A percentile compares a stretch with the other conserved stretches of the same genome.
Conservation (phyloP, 2,888 invertebrate genomes). For the Euphydryas editha region DNA sequence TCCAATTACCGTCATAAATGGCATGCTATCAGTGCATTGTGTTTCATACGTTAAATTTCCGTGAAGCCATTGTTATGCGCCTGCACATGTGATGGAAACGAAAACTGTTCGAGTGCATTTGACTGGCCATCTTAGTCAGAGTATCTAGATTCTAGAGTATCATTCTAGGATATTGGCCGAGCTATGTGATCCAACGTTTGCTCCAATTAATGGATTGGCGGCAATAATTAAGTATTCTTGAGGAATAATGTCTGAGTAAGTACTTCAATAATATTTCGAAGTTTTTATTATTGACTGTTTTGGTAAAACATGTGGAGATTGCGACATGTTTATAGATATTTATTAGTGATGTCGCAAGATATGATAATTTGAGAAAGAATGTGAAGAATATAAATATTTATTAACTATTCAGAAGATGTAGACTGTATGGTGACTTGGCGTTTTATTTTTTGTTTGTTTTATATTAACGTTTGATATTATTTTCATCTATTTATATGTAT, state of each 20-base stretch:
- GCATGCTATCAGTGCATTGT: constrained; percentile 28
- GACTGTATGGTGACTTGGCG: too few relatives aligned
- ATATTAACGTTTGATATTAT: too few relatives aligned
- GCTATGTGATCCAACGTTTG: constrained; percentile 7
- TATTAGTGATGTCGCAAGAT: too few relatives aligned
- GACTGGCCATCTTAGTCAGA: neutral
- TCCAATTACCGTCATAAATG: constrained; percentile 21
- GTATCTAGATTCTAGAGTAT: too few relatives aligned
- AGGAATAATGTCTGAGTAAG: constrained; percentile 21
- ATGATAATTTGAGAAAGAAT: too few relatives aligned
- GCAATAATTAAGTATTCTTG: constrained; percentile 5
- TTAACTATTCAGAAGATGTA: too few relatives aligned
- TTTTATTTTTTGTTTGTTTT: too few relatives aligned
- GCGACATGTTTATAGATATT: too few relatives aligned
- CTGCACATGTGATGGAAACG: constrained; percentile 11
- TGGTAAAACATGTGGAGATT: neutral
- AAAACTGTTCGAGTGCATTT: constrained; percentile 20
- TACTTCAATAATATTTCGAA: neutral
- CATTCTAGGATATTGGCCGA: neutral
- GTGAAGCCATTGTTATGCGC: constrained; percentile 43
- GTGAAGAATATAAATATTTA: too few relatives aligned
- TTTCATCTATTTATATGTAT: too few relatives aligned
- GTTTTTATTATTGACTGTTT: neutral
- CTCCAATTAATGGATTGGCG: constrained; percentile 14
- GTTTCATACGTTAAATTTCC: constrained; percentile 37